Conservation (phyloP, 2,797 vertebrate genomes). For the Cichlasoma orientale region DNA sequence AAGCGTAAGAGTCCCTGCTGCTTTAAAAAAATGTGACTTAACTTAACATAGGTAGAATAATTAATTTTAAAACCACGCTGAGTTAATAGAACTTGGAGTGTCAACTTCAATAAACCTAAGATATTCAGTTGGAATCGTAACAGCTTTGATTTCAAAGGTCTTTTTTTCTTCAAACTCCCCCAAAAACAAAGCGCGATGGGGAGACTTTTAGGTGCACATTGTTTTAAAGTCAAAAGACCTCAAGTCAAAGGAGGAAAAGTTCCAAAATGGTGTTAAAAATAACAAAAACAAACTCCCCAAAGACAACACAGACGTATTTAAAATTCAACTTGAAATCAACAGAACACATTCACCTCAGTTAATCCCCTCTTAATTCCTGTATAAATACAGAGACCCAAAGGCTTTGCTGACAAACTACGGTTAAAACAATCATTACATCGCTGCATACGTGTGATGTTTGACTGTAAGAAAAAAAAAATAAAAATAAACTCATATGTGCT, state of each 20-base stretch:
- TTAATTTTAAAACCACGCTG: not conserved
- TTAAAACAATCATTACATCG: not conserved
- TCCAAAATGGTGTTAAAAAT: not conserved
- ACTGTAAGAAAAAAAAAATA: conserved; percentile 17
- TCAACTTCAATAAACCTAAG: not conserved
- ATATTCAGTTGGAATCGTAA: not conserved
- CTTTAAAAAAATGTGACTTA: not conserved
- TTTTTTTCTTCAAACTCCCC: not conserved
- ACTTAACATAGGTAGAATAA: not conserved
- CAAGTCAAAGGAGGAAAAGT: not conserved
- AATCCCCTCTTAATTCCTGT: not conserved
- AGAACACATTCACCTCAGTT: not conserved
- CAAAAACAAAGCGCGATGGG: not conserved
- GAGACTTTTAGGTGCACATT: not conserved
- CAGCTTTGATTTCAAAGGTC: not conserved
- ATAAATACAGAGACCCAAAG: not conserved
- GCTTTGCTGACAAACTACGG: not conserved
- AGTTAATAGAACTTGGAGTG: not conserved
- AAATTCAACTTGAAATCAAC: not conserved
- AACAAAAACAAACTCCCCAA: not conserved
- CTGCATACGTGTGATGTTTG: not conserved
- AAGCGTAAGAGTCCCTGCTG: not conserved
- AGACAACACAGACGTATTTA: not conserved
- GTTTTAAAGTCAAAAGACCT: not conserved
- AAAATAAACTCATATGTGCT: conserved; percentile 6